Evolutionary conservation across 1,140 invertebrate species (phyloP).

Genomic region (Ceratina calcarata): DNA sequence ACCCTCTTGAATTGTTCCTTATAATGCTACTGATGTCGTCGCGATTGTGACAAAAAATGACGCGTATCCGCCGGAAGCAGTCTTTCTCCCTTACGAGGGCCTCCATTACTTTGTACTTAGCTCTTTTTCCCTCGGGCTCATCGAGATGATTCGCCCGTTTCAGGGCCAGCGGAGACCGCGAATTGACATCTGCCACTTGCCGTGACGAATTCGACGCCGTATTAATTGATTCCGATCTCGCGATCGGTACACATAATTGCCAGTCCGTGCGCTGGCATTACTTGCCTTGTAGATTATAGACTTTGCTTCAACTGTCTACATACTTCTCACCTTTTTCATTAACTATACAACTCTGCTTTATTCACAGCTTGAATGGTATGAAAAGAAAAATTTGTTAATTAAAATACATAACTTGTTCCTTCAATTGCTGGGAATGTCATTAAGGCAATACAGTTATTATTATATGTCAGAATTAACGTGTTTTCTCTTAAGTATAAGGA

Average conservation of each 20-base stretch:
- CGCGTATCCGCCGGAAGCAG: conserved; percentile 78
- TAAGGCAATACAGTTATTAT: too few relatives aligned
- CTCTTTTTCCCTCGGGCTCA: conserved; percentile 60
- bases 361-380: not conserved
- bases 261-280: not conserved
- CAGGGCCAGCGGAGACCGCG: conserved; percentile 7
- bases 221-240: conserved; percentile 59
- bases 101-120: conserved; percentile 72
- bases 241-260: conserved; percentile 19
- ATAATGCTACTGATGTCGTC: conserved; percentile 71
- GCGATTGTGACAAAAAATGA: conserved; percentile 80
- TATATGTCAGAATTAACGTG: too few relatives aligned
- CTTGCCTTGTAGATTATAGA: not conserved
- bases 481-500: too few relatives aligned
- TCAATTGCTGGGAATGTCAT: not conserved
- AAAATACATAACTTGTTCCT: not conserved
- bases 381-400: not conserved
- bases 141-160: conserved; percentile 71
- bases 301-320: not conserved
- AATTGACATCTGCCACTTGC: conserved; percentile 54
- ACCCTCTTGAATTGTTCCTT: conserved; percentile 60
- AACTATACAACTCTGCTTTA: not conserved
- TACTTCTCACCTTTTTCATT: not conserved
- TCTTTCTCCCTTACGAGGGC: conserved; percentile 59
- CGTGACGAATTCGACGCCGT: conserved; percentile 53